These are phyloP conservation scores for Atrina japonica DNA, from an alignment of 2,888 invertebrate genomes.

Conservation along the genomic window DNA sequence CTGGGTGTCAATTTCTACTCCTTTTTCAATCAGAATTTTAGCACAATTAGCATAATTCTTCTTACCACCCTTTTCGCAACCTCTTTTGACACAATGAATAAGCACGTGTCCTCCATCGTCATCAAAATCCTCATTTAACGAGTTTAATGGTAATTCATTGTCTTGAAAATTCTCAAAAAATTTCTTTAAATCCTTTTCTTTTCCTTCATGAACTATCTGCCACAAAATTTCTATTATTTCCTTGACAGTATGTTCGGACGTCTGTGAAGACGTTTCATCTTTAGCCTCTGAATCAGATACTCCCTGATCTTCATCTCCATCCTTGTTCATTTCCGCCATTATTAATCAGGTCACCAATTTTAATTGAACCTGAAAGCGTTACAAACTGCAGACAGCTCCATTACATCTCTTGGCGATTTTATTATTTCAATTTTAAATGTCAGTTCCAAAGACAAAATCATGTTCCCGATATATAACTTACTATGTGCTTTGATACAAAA, in stretches of 20 bases:
- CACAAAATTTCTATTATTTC: constrained; percentile 53
- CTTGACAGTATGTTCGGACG: not conserved
- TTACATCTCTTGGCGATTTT: no score
- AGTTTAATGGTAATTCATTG: constrained; percentile 46
- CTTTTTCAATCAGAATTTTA: constrained; percentile 52
- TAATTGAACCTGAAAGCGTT: no score
- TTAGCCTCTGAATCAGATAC: not conserved
- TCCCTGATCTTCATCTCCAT: constrained; percentile 28
- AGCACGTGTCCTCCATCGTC: constrained; percentile 58
- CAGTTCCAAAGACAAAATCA: no score
- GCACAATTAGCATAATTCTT: constrained; percentile 54
- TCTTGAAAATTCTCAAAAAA: constrained; percentile 36
- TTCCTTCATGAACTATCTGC: constrained; percentile 51
- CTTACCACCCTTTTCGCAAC: constrained; percentile 52
- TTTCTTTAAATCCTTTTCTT: constrained; percentile 45
- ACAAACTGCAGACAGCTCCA: no score
- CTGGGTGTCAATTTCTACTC: constrained; percentile 54
- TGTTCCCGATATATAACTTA: no score
- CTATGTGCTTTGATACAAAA: no score
- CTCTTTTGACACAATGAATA: constrained; percentile 56
- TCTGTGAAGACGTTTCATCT: constrained; percentile 5
- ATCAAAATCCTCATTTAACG: constrained; percentile 53
- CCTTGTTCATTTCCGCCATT: constrained; percentile 23
- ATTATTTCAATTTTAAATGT: no score
- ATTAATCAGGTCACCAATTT: not conserved